Conservation (phyloP, 2,797 vertebrate species). For the Phrynocephalus guinanensis region DNA sequence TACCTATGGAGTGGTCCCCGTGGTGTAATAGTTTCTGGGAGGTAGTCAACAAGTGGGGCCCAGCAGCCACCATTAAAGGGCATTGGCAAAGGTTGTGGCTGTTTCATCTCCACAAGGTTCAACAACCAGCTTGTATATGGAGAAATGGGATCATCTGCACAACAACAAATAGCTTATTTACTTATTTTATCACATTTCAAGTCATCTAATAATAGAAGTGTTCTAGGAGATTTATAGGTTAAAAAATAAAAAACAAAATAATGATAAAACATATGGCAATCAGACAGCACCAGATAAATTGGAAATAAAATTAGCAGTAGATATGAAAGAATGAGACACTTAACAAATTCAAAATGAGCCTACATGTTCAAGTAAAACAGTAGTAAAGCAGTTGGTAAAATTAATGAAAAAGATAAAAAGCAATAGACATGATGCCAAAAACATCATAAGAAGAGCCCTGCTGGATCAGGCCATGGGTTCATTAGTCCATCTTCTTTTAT, state of each 20-base stretch:
- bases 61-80: constrained; percentile 97
- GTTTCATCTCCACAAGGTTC: constrained; percentile 92
- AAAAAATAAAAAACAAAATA: background rate
- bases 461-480: no score
- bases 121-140: constrained; percentile 96
- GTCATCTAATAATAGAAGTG: background rate
- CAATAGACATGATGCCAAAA: no score
- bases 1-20: constrained; percentile 96
- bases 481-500: no score
- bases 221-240: background rate
- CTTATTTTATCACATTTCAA: background rate
- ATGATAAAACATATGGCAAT: background rate
- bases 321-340: constrained; percentile 29
- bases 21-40: constrained; percentile 96
- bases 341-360: background rate
- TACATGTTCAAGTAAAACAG: background rate
- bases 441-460: no score
- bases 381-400: background rate
- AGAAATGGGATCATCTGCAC: constrained; percentile 90
- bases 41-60: constrained; percentile 97
- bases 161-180: constrained; percentile 43
- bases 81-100: constrained; percentile 95
- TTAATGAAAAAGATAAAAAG: no score
- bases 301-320: background rate
- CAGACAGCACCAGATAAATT: background rate